Evolutionary conservation across 2,113 vertebrate genomes (phyloP).

Genomic region (Toxostoma redivivum): DNA sequence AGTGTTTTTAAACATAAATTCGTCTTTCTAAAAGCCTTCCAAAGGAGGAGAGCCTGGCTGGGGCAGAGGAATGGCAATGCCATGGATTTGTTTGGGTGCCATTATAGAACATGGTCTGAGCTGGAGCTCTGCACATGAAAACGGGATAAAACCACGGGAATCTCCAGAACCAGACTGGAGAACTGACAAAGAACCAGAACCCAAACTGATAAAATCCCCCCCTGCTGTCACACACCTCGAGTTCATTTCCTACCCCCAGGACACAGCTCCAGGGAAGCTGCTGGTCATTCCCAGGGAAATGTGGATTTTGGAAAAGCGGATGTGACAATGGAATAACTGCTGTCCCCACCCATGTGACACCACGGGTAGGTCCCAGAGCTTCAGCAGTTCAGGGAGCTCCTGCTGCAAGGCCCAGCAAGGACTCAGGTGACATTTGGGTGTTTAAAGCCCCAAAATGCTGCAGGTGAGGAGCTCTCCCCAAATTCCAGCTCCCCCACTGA

Average conservation of each 20-base stretch:
- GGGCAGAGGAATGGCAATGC: not conserved
- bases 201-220: not conserved
- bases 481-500: not conserved
- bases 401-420: not conserved
- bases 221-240: not conserved
- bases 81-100: not conserved
- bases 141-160: not conserved
- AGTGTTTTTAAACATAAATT: not conserved
- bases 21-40: not conserved
- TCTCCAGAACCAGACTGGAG: not conserved
- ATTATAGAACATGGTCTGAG: not conserved
- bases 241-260: not conserved
- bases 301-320: not conserved
- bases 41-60: not conserved
- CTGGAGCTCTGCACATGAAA: not conserved
- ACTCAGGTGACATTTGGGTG: not conserved
- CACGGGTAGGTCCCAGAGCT: fast-evolving
- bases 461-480: not conserved
- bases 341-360: not conserved
- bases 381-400: not conserved
- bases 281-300: not conserved
- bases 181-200: not conserved
- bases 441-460: not conserved
- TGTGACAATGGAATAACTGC: not conserved
- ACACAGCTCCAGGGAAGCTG: not conserved